These are phyloP conservation scores for Tetragnatha versicolor DNA, from an alignment of 1,140 invertebrate genomes.

Conservation along the genomic window DNA sequence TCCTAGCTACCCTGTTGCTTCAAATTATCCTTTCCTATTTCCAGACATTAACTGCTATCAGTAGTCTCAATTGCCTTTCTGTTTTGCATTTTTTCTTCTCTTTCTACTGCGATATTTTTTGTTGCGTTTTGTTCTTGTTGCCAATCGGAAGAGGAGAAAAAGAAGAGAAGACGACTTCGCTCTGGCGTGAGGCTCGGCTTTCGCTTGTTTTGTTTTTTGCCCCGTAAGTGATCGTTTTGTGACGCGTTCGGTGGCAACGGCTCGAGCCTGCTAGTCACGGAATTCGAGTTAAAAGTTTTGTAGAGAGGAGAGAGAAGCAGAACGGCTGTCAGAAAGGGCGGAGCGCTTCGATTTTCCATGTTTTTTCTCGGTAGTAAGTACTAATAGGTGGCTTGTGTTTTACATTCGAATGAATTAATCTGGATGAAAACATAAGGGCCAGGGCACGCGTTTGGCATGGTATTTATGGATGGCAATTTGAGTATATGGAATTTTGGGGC, in stretches of 20 bases:
- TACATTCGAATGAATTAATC: too few species aligned
- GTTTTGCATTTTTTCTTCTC: slow-evolving; percentile 3
- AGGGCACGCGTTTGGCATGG: too few species aligned
- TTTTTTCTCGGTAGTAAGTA: too few species aligned
- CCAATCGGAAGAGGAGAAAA: neutral
- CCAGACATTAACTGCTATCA: slow-evolving; percentile 49
- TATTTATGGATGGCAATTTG: too few species aligned
- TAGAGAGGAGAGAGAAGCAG: neutral
- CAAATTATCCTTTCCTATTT: slow-evolving; percentile 46
- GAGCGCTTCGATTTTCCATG: too few species aligned
- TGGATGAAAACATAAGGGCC: too few species aligned
- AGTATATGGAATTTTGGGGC: too few species aligned
- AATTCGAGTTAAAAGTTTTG: slow-evolving; percentile 36
- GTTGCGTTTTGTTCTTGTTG: neutral
- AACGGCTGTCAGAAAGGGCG: neutral
- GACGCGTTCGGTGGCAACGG: slow-evolving; percentile 48
- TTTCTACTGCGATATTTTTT: neutral
- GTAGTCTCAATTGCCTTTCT: slow-evolving; percentile 8
- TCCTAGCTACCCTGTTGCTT: neutral
- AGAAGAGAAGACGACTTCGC: neutral
- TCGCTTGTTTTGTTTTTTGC: slow-evolving; percentile 4
- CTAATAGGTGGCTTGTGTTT: too few species aligned
- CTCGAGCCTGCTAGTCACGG: slow-evolving; percentile 48
- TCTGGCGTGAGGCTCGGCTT: neutral
- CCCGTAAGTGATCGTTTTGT: slow-evolving; percentile 49